phyloP scores from a whole-genome alignment of 2,113 vertebrate genomes.

The Bolborhynchus lineola region DNA sequence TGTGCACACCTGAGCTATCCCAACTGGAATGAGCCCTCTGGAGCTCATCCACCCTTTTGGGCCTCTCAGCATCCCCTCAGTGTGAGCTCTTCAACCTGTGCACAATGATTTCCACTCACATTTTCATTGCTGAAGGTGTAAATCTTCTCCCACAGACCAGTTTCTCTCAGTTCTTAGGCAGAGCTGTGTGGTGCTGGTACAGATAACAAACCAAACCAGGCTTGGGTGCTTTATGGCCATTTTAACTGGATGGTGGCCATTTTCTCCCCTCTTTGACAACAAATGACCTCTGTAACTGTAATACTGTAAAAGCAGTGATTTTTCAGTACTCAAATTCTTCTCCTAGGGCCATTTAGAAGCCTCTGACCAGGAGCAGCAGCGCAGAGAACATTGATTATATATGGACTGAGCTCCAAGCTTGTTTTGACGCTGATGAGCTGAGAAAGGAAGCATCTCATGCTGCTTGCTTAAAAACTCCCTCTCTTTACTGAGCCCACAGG shows the following conservation, averaged over 20 bases:
- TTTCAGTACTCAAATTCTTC: not conserved
- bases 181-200: not conserved
- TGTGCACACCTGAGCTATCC: not conserved
- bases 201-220: not conserved
- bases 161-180: not conserved
- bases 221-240: not conserved
- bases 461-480: not conserved
- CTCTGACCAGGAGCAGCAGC: not conserved
- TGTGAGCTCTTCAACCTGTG: not conserved
- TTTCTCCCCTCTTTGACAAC: not conserved
- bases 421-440: not conserved
- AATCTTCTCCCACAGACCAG: not conserved
- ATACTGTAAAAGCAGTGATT: not conserved
- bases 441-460: not conserved
- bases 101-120: constrained; percentile 8
- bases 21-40: not conserved
- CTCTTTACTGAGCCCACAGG: not conserved
- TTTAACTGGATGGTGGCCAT: not conserved
- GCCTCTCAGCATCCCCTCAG: not conserved
- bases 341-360: not conserved
- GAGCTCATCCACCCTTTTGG: not conserved
- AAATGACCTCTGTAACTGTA: not conserved
- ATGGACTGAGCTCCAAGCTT: not conserved
- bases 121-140: not conserved
- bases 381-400: not conserved